Conservation (phyloP, 2,113 vertebrate genomes). For the Pelecanus crispus region DNA sequence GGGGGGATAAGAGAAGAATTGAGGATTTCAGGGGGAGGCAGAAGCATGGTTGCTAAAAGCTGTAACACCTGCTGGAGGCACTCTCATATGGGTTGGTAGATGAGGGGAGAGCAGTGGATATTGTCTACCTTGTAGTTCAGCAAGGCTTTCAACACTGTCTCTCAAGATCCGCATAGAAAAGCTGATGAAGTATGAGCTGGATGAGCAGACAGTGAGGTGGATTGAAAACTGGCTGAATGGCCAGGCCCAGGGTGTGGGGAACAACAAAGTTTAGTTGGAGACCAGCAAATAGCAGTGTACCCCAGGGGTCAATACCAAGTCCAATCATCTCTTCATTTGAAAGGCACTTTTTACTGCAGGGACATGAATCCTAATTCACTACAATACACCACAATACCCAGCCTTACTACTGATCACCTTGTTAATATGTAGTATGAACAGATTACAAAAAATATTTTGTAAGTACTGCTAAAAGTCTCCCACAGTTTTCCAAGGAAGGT, state of each 20-base stretch:
- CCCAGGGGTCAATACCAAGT: not conserved
- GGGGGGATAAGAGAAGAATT: not conserved
- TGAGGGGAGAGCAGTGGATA: not conserved
- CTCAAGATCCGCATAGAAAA: not conserved
- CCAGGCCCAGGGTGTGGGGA: rapidly evolving
- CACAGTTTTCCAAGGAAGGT: not conserved
- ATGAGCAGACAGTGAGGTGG: not conserved
- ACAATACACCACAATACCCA: not conserved
- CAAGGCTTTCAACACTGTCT: not conserved
- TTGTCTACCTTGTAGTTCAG: not conserved
- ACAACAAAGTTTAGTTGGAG: not conserved
- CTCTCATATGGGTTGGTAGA: not conserved
- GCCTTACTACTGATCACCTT: not conserved
- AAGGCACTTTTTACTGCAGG: not conserved
- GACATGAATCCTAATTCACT: not conserved
- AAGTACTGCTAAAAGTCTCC: not conserved
- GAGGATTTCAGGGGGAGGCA: not conserved
- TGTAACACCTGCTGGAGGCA: not conserved
- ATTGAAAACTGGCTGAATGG: not conserved
- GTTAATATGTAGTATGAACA: not conserved
- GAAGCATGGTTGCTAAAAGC: not conserved
- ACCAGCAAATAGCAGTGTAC: not conserved
- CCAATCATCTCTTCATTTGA: not conserved
- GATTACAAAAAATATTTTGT: not conserved
- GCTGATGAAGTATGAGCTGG: not conserved